Percentiles rank a stretch among this genome's conserved stretches.
Evolutionary conservation across 2,113 vertebrate species (phyloP).

Genomic region (human (Homo sapiens)): DNA sequence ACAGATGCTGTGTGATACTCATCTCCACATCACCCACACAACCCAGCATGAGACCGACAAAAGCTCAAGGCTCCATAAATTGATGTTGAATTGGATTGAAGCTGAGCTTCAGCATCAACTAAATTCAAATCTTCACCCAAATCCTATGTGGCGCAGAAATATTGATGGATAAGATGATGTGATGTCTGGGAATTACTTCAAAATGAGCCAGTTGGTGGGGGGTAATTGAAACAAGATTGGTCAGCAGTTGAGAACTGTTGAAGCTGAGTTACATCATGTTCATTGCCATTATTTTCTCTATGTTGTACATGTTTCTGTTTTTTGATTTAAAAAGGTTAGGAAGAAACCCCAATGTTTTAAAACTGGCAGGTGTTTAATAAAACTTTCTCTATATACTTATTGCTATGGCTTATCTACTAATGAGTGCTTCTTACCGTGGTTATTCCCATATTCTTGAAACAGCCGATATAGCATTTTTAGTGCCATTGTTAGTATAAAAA

Average conservation of each 20-base stretch:
- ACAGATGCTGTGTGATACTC: too few relatives aligned
- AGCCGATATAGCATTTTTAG: background rate
- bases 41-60: background rate
- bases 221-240: accelerated
- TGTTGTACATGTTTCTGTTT: background rate
- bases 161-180: background rate
- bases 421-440: background rate
- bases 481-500: background rate
- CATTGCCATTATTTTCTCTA: background rate
- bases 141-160: background rate
- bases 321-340: background rate
- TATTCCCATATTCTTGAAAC: background rate
- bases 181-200: background rate
- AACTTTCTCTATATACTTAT: background rate
- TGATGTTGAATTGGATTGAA: background rate
- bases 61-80: background rate
- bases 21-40: too few relatives aligned
- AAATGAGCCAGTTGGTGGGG: background rate
- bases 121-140: background rate
- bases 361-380: background rate
- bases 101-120: too few relatives aligned
- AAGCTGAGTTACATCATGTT: background rate
- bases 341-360: background rate
- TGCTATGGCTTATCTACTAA: background rate
- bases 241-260: background rate